Evolutionary conservation across 2,888 invertebrate genomes (phyloP), one percentile per base, ranked within the genome.

Genomic region (Scelioninae gen. 2): DNA sequence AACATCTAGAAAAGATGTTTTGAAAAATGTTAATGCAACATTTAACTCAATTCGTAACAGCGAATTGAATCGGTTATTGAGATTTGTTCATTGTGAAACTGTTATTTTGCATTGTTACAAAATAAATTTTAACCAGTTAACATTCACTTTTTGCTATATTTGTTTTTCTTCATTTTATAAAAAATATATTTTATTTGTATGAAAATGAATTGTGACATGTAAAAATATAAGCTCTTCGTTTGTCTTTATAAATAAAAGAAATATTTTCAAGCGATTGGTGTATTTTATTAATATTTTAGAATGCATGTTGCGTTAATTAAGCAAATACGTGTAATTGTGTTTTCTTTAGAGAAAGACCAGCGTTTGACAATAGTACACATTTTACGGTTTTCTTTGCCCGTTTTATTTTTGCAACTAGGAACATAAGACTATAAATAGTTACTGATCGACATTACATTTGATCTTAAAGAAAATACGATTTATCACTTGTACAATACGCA

Each of bases 401-500:
- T 41, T 41, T 18, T 41, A 41, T 41, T 41, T 41, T 41, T 41
- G 41, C 9, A 18, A 6, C 19, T 41, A 18, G 18, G 19, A 15
- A 41, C 19, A 16, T 16, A 41, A 41, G 10, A 37, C 13, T 41
- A 41, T 41, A 41, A 41, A 41, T 41, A 41, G 41, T 41, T 41
- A 16, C 41, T 16, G 41, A 41, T 41, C 41, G 19, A 10, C 16
- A 41, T 18, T 41, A 41, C 18, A 18, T 41, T 41, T 18, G 2
- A 41, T 41, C 41, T 41, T 16, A 5, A 10, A 18, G 16, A 18
- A 16, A 41, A 18, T 13, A 41, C 41, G 18, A 41, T 41, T 41
- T 41, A 3, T 41, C 18, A 10, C 41, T 41, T 18, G 11, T 41
- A 41, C 18, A 10, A 2, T 13, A 37, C 35, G 13, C 35, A 11